These are phyloP conservation scores for Ischnura elegans DNA, from an alignment of 2,888 invertebrate genomes.

Conservation along the genomic window DNA sequence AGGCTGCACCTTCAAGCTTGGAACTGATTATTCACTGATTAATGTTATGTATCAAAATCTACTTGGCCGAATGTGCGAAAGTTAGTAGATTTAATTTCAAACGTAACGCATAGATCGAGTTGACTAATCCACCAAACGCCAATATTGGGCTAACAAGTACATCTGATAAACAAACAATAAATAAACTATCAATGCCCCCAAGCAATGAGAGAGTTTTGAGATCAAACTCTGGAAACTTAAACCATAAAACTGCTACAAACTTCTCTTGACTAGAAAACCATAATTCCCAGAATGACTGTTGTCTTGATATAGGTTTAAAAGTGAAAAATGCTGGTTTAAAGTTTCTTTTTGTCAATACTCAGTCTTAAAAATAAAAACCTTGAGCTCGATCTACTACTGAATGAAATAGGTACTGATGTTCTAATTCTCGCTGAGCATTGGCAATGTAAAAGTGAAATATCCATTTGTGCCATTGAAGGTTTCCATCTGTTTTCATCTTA, in stretches of 20 bases:
- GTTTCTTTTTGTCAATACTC: neutral
- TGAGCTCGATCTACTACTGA: neutral
- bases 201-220: neutral
- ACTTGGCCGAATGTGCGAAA: neutral
- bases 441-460: too few species aligned
- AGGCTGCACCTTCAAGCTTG: neutral
- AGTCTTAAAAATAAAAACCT: neutral
- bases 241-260: neutral
- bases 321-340: neutral
- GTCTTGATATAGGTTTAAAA: neutral
- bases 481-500: too few species aligned
- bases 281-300: neutral
- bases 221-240: neutral
- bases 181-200: neutral
- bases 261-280: neutral
- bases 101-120: neutral
- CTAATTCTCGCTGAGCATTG: neutral
- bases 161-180: neutral
- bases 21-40: neutral
- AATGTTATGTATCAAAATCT: neutral
- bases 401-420: neutral
- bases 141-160: neutral
- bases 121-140: too few species aligned
- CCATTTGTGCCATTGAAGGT: neutral
- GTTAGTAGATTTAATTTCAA: neutral